phyloP scores from a whole-genome alignment of 2,113 vertebrate genomes.

The Plotosus lineatus region DNA sequence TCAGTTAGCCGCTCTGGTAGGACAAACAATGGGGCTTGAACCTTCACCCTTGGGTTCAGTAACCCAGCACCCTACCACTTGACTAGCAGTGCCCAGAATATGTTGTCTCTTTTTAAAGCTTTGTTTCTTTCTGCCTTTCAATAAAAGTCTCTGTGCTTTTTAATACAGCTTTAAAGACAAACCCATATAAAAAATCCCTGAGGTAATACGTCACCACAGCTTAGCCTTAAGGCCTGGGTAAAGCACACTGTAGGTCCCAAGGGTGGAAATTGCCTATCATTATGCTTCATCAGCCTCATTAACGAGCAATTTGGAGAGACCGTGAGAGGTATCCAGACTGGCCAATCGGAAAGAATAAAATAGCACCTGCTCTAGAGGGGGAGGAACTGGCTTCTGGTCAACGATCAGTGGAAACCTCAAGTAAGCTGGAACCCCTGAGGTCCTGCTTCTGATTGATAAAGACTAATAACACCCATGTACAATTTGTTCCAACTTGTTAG shows the following conservation, averaged over 20 bases:
- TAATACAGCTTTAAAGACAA: not conserved
- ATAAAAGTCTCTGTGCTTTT: not conserved
- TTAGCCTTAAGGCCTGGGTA: slow-evolving; percentile 45
- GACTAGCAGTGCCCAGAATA: not conserved
- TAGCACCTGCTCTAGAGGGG: slow-evolving; percentile 42
- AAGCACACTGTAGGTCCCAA: slow-evolving; percentile 48
- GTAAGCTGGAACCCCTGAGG: slow-evolving; percentile 37
- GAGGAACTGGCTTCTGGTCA: slow-evolving; percentile 40
- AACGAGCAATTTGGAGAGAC: slow-evolving; percentile 53
- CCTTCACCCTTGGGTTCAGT: too few species aligned
- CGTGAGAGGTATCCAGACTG: slow-evolving; percentile 37
- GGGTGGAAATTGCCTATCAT: slow-evolving; percentile 53
- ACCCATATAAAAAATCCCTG: not conserved
- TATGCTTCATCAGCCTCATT: slow-evolving; percentile 55
- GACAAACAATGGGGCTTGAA: too few species aligned
- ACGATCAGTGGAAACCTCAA: slow-evolving; percentile 31
- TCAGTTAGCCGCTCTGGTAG: too few species aligned
- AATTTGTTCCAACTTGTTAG: slow-evolving; percentile 35
- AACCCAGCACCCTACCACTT: too few species aligned
- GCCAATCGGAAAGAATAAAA: slow-evolving; percentile 38
- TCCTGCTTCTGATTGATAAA: slow-evolving; percentile 36
- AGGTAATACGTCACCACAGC: slow-evolving; percentile 51
- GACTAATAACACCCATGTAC: slow-evolving; percentile 36
- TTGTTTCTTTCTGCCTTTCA: not conserved
- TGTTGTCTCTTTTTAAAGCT: not conserved